Evolutionary conservation across 2,888 invertebrate genomes (phyloP).

Genomic region (Colostygia pectinataria): DNA sequence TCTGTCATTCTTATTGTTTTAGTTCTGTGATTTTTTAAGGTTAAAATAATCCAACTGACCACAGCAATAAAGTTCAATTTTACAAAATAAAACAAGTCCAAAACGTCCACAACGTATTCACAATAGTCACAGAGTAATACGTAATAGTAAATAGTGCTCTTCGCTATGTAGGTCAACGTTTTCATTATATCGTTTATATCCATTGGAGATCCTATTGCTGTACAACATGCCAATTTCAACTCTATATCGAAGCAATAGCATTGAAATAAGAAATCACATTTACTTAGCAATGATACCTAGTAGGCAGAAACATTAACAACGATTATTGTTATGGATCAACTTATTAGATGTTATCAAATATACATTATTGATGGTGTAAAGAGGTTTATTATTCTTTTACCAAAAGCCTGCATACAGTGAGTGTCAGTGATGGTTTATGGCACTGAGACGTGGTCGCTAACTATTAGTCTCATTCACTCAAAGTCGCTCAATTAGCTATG

Average conservation of each 20-base stretch:
- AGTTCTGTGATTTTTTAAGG: no score
- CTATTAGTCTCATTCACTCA: no score
- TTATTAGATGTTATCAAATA: slow-evolving; percentile 27
- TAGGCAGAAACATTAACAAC: slow-evolving; percentile 22
- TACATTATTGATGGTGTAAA: background rate
- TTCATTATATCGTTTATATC: slow-evolving; percentile 38
- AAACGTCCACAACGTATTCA: slow-evolving; percentile 6
- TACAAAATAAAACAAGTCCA: no score
- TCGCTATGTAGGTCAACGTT: slow-evolving; percentile 38
- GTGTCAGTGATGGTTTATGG: no score
- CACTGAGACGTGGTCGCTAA: no score
- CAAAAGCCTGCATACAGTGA: no score
- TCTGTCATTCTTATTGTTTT: no score
- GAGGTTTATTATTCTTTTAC: no score
- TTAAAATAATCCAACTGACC: background rate
- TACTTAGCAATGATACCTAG: slow-evolving; percentile 13
- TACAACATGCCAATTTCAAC: slow-evolving; percentile 12
- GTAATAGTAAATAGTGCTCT: background rate
- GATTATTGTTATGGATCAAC: slow-evolving; percentile 31
- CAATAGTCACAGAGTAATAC: background rate
- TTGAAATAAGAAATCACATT: slow-evolving; percentile 9
- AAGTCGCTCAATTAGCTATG: no score
- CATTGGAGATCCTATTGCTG: slow-evolving; percentile 26
- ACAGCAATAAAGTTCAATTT: no score
- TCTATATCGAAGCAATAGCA: slow-evolving; percentile 14